These are phyloP conservation scores for Lichenostomus cassidix DNA, from an alignment of 2,113 vertebrate genomes.

Conservation along the genomic window DNA sequence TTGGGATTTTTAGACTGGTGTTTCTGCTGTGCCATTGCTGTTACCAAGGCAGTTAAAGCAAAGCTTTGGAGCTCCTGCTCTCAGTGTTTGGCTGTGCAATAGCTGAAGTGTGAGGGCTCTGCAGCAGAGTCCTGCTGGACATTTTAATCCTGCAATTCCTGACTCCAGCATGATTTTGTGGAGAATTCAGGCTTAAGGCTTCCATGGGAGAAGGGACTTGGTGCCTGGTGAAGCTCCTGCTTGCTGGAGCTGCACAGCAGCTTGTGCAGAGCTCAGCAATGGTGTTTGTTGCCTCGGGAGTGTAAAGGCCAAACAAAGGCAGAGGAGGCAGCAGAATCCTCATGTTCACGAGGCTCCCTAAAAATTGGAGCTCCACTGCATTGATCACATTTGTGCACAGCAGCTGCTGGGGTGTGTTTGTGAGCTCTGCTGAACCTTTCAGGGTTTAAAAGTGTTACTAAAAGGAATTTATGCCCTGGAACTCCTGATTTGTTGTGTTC, in stretches of 20 bases:
- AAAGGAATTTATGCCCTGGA: neutral
- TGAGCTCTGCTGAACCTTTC: neutral
- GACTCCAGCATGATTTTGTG: neutral
- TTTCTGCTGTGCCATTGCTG: neutral
- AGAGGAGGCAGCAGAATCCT: neutral
- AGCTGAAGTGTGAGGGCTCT: neutral
- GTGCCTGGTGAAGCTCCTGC: neutral
- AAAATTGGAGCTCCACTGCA: neutral
- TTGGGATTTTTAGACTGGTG: neutral
- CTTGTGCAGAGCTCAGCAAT: rapidly evolving
- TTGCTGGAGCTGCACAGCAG: neutral
- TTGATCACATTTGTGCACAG: neutral
- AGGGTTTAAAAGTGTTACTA: neutral
- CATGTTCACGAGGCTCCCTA: neutral
- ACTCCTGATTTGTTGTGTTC: neutral
- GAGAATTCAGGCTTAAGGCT: neutral
- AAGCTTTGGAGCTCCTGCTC: neutral
- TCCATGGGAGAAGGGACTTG: neutral
- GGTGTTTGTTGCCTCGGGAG: neutral
- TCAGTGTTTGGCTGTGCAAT: neutral
- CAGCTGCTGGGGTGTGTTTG: neutral
- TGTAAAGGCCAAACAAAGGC: neutral
- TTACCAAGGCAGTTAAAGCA: neutral
- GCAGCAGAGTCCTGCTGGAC: neutral
- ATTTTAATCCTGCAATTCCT: neutral